These are phyloP conservation scores for Nasua narica DNA, from an alignment of 2,797 vertebrate genomes.

Conservation along the genomic window DNA sequence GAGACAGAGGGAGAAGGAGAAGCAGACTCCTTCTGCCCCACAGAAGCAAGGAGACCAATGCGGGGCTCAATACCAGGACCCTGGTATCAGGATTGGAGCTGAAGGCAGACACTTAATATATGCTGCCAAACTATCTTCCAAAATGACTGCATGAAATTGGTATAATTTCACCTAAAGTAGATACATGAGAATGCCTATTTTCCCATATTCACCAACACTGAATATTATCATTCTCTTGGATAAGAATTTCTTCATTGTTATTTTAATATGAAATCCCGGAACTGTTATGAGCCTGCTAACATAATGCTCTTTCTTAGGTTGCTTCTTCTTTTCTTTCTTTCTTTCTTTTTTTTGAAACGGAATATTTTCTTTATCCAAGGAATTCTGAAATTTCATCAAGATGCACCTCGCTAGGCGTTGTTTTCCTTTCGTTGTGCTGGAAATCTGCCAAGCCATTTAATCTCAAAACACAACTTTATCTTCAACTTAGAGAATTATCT, in stretches of 20 bases:
- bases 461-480: not conserved
- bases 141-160: not conserved
- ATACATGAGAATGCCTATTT: not conserved
- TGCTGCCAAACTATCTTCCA: not conserved
- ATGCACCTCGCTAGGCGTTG: not conserved
- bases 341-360: not conserved
- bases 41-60: not conserved
- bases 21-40: not conserved
- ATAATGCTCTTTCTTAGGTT: not conserved
- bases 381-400: conserved; percentile 9
- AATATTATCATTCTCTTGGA: not conserved
- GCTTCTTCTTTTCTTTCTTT: no score
- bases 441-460: not conserved
- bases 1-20: not conserved
- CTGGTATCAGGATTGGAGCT: not conserved
- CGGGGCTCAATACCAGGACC: not conserved
- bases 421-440: not conserved
- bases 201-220: not conserved
- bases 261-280: not conserved
- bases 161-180: not conserved
- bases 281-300: not conserved
- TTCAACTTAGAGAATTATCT: not conserved
- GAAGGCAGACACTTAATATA: not conserved
- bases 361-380: not conserved
- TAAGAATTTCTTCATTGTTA: not conserved